These are phyloP conservation scores for Hirtodrosophila cameraria DNA, from an alignment of 2,888 invertebrate genomes.

Conservation along the genomic window DNA sequence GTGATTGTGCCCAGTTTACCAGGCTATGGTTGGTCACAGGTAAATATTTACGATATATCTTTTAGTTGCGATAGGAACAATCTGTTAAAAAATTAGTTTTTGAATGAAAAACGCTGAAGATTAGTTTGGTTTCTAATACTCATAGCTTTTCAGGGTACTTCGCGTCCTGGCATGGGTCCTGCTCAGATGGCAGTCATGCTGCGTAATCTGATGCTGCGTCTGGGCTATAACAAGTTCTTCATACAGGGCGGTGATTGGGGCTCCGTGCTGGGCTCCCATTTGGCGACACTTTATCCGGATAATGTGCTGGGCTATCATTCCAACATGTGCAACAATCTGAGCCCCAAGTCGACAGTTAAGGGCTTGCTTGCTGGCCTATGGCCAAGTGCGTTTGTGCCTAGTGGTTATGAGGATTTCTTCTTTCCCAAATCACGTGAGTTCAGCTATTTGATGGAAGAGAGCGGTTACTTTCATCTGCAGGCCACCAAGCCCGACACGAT, in stretches of 20 bases:
- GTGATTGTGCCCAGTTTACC: slow-evolving; percentile 86
- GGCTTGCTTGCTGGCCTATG: slow-evolving; percentile 85
- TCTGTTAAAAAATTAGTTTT: too few species aligned
- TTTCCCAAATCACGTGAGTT: slow-evolving; percentile 84
- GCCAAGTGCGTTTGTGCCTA: slow-evolving; percentile 86
- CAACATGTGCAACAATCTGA: slow-evolving; percentile 86
- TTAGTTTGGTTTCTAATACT: background rate
- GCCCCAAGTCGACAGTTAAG: slow-evolving; percentile 80
- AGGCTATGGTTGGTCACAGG: slow-evolving; percentile 84
- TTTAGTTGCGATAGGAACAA: too few species aligned
- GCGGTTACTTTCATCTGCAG: slow-evolving; percentile 91
- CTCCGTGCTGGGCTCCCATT: slow-evolving; percentile 86
- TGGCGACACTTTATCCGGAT: slow-evolving; percentile 88
- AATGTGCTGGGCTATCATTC: slow-evolving; percentile 86
- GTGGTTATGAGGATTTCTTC: slow-evolving; percentile 84
- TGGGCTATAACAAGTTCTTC: slow-evolving; percentile 88
- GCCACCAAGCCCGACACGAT: slow-evolving; percentile 95
- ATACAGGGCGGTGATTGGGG: slow-evolving; percentile 95
- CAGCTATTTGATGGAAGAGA: slow-evolving; percentile 82
- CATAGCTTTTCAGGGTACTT: slow-evolving; percentile 83
- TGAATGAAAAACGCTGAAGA: too few species aligned
- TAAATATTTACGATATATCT: slow-evolving; percentile 26
- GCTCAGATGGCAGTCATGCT: slow-evolving; percentile 86
- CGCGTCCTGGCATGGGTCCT: slow-evolving; percentile 77
- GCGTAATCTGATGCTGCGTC: slow-evolving; percentile 88